Evolutionary conservation across 2,888 invertebrate genomes (phyloP).

Genomic region (Stegophylla sp.): DNA sequence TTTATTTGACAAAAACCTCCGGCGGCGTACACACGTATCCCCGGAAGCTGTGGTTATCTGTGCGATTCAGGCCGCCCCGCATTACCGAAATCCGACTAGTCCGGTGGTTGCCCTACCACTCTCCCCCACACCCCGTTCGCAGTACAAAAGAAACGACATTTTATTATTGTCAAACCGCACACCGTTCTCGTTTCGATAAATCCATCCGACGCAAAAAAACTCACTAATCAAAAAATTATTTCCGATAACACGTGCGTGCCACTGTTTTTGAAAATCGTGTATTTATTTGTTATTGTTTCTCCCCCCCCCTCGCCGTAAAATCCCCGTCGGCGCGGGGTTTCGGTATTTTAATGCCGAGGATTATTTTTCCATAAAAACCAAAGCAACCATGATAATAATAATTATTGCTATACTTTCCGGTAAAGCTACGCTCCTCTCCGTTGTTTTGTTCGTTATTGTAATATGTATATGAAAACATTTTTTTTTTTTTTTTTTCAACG

Average conservation of each 20-base stretch:
- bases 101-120: too few species aligned
- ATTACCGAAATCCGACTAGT: not conserved
- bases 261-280: not conserved
- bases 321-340: constrained; percentile 21
- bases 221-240: not conserved
- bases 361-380: constrained; percentile 51
- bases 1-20: constrained; percentile 24
- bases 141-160: not conserved
- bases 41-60: constrained; percentile 19
- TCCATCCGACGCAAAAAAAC: not conserved
- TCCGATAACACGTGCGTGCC: not conserved
- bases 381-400: constrained; percentile 47
- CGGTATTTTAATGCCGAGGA: constrained; percentile 31
- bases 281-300: not conserved
- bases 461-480: not conserved
- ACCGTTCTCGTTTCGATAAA: constrained; percentile 8
- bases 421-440: constrained; percentile 7
- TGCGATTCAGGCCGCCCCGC: constrained; percentile 1
- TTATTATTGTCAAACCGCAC: not conserved
- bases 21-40: not conserved
- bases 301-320: too few species aligned
- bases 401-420: constrained; percentile 52
- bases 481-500: constrained; percentile 27
- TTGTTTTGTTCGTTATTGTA: constrained; percentile 20
- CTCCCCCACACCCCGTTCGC: too few species aligned